Conservation (phyloP, 2,113 vertebrate genomes). For the Anthoscopus minutus region DNA sequence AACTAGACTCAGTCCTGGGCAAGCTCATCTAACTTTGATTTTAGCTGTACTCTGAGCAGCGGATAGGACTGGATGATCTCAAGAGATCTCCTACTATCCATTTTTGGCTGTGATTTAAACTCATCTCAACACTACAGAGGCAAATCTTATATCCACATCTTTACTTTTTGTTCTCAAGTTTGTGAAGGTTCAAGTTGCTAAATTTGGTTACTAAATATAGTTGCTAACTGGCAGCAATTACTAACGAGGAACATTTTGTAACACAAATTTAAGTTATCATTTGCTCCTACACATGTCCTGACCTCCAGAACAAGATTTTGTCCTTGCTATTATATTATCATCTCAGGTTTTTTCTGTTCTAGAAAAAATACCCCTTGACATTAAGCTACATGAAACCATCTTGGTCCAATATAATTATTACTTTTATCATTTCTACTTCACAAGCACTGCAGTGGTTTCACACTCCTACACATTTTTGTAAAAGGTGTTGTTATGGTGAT, state of each 20-base stretch:
- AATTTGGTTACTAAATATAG: neutral
- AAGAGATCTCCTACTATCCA: neutral
- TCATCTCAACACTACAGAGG: neutral
- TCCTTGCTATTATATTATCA: neutral
- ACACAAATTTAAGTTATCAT: neutral
- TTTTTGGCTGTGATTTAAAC: neutral
- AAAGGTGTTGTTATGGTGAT: slow-evolving; percentile 17
- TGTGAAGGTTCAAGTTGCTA: neutral
- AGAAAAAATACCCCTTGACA: neutral
- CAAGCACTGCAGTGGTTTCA: neutral
- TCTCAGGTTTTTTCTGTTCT: neutral
- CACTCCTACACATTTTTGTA: neutral
- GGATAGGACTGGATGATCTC: neutral
- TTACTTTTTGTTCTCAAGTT: neutral
- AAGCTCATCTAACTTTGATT: neutral
- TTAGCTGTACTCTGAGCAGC: neutral
- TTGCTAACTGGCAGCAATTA: neutral
- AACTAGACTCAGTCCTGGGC: neutral
- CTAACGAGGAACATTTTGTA: neutral
- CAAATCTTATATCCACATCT: neutral
- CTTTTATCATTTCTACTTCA: neutral
- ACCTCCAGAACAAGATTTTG: neutral
- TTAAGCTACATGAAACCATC: neutral
- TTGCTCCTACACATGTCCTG: neutral
- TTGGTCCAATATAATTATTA: neutral